These are phyloP conservation scores for Bimastos eiseni DNA, from an alignment of 2,888 invertebrate species.

Conservation along the genomic window DNA sequence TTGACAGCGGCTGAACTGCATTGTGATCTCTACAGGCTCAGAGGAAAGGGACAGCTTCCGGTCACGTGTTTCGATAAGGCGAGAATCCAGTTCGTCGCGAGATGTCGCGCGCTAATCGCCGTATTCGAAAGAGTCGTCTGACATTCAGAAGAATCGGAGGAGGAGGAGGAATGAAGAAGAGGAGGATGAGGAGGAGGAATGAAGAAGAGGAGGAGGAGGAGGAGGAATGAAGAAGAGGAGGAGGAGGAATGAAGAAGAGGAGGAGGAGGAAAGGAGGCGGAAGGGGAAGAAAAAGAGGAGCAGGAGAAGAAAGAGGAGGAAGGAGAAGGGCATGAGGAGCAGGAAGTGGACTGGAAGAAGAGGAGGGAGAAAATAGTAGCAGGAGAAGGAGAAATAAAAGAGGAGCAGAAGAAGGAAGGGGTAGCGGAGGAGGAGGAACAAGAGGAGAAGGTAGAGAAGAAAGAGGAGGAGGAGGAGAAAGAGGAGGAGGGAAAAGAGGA, in stretches of 20 bases:
- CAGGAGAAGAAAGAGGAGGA: constrained; percentile 2
- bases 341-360: too few species aligned
- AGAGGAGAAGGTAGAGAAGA: background rate
- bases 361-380: too few species aligned
- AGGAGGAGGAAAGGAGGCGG: background rate
- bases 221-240: too few species aligned
- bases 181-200: constrained; percentile 9
- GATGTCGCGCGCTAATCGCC: background rate
- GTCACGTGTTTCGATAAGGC: background rate
- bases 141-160: background rate
- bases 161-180: background rate
- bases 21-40: background rate
- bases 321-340: too few species aligned
- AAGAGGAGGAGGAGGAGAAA: background rate
- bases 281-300: background rate
- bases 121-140: background rate
- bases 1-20: background rate
- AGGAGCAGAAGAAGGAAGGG: background rate
- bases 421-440: background rate
- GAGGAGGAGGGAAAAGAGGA: constrained; percentile 14
- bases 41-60: background rate
- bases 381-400: too few species aligned
- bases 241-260: background rate
- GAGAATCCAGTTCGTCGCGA: background rate
- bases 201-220: too few species aligned